These are phyloP conservation scores for Pseudochirops cupreus DNA, from an alignment of 2,797 vertebrate species.

Conservation along the genomic window DNA sequence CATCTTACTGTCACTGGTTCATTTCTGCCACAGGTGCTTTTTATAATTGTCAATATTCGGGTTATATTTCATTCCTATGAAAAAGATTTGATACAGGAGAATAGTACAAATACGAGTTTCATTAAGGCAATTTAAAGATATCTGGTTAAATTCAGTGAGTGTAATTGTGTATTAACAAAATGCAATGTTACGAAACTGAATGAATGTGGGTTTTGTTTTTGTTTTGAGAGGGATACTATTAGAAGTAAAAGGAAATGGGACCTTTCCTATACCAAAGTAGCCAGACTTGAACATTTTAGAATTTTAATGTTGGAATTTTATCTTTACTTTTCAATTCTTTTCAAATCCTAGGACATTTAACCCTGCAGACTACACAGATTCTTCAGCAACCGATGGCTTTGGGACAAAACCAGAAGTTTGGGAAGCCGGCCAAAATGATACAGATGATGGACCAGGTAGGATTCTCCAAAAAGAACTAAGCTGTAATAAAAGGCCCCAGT, in stretches of 20 bases:
- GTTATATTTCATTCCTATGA: neutral
- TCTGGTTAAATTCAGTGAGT: conserved; percentile 32
- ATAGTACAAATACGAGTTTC: conserved; percentile 6
- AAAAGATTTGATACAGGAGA: conserved; percentile 36
- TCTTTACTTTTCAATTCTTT: conserved; percentile 68
- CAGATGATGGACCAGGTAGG: conserved; percentile 93
- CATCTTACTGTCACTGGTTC: conserved; percentile 11
- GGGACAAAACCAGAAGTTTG: conserved; percentile 90
- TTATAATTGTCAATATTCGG: neutral
- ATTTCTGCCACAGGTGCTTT: conserved; percentile 13
- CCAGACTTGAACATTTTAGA: conserved; percentile 46
- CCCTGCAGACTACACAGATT: conserved; percentile 93
- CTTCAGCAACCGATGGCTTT: conserved; percentile 89
- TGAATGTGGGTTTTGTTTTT: neutral
- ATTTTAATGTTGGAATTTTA: conserved; percentile 39
- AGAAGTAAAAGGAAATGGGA: neutral
- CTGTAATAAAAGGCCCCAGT: neutral
- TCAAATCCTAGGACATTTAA: conserved; percentile 93
- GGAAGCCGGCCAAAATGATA: conserved; percentile 91
- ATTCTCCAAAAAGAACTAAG: conserved; percentile 19
- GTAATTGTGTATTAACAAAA: conserved; percentile 49
- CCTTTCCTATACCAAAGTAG: conserved; percentile 17
- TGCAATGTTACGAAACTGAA: neutral
- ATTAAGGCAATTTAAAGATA: neutral
- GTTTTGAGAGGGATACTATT: neutral